Conservation (phyloP, 2,113 vertebrate species). For the Pelecanus crispus region DNA sequence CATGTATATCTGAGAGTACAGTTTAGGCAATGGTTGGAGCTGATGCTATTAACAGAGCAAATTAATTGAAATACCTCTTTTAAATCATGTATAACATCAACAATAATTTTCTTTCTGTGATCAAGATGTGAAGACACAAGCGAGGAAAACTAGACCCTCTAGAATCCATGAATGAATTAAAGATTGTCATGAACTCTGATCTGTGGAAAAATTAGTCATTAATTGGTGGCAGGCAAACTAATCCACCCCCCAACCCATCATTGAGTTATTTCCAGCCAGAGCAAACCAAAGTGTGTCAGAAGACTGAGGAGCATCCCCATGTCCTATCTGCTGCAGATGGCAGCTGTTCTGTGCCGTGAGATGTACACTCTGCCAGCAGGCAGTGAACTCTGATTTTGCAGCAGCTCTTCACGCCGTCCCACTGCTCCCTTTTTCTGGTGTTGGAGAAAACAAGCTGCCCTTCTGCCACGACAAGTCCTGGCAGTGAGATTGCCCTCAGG, state of each 20-base stretch:
- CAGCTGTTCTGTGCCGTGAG: not conserved
- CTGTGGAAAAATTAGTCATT: not conserved
- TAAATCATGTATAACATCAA: not conserved
- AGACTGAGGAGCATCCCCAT: not conserved
- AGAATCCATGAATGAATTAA: not conserved
- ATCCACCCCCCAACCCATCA: not conserved
- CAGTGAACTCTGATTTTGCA: not conserved
- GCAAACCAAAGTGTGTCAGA: not conserved
- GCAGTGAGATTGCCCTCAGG: not conserved
- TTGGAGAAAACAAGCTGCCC: not conserved
- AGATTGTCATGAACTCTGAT: not conserved
- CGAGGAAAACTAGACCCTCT: not conserved
- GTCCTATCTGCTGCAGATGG: not conserved
- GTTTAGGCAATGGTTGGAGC: not conserved
- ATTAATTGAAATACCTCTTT: not conserved
- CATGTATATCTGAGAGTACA: not conserved
- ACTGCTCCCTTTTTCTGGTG: not conserved
- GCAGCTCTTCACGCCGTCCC: not conserved
- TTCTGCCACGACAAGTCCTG: not conserved
- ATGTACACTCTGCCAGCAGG: not conserved
- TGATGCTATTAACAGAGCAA: not conserved
- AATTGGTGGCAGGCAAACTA: not conserved
- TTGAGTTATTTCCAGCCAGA: not conserved
- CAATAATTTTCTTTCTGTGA: not conserved
- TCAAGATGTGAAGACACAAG: not conserved